Evolutionary conservation across 2,888 invertebrate species (phyloP).

Genomic region (Chaetogeoica ovagalla): DNA sequence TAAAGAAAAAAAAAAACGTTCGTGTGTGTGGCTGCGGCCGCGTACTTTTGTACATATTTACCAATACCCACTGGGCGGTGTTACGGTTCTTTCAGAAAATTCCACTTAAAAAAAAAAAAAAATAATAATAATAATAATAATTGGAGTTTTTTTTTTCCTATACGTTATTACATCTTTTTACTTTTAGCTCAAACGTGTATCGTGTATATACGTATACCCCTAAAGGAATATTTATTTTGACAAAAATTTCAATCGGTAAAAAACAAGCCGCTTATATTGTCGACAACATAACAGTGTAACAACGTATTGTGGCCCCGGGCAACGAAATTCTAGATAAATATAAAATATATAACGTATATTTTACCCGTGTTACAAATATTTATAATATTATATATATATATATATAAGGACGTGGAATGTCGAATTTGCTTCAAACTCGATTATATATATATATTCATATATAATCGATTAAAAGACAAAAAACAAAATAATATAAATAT

Average conservation of each 20-base stretch:
- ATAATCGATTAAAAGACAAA: not conserved
- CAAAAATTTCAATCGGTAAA: conserved; percentile 19
- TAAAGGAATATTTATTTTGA: conserved; percentile 25
- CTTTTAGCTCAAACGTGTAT: not conserved
- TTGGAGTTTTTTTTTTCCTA: conserved; percentile 5
- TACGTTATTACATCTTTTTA: not conserved
- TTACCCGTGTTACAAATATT: not conserved
- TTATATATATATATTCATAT: not conserved
- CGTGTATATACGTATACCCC: not conserved
- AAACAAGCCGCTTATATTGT: no score
- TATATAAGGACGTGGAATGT: not conserved
- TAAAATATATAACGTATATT: not conserved
- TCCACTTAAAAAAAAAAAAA: conserved; percentile 2
- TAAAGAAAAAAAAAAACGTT: conserved; percentile 7
- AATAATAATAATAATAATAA: conserved; percentile 20
- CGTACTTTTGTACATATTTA: not conserved
- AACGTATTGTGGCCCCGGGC: not conserved
- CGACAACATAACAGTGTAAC: no score
- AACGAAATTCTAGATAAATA: not conserved
- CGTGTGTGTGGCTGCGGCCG: not conserved
- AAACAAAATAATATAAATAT: conserved; percentile 3
- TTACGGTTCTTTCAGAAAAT: conserved; percentile 29
- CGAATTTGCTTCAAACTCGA: not conserved
- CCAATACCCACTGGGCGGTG: conserved; percentile 17
- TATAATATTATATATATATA: no score